A percentile compares a stretch with the other conserved stretches of the same genome.
These are phyloP conservation scores for Vannuccia rotundouncinata DNA, from an alignment of 2,888 invertebrate genomes.

Conservation along the genomic window DNA sequence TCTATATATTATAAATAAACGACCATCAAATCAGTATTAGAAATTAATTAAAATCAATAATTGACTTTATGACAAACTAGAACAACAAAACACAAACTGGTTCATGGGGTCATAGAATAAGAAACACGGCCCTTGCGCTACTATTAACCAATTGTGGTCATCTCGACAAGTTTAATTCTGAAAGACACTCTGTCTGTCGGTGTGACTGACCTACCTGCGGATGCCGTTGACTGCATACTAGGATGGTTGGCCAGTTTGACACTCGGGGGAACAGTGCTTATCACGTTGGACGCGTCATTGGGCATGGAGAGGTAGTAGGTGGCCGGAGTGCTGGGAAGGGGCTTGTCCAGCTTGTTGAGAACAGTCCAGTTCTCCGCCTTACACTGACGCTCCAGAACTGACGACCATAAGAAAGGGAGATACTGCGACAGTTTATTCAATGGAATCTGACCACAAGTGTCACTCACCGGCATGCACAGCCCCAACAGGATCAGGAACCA, in stretches of 20 bases:
- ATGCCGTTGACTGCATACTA: not conserved
- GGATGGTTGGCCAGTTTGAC: not conserved
- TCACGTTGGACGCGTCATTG: not conserved
- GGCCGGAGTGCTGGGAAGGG: not conserved
- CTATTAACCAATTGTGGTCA: too few species aligned
- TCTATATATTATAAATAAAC: too few species aligned
- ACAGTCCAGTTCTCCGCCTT: not conserved
- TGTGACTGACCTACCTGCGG: not conserved
- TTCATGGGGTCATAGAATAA: too few species aligned
- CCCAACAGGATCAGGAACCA: not conserved
- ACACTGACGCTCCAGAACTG: not conserved
- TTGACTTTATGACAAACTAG: too few species aligned
- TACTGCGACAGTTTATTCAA: not conserved
- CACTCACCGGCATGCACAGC: not conserved
- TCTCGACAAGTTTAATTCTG: too few species aligned
- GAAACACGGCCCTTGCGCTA: too few species aligned
- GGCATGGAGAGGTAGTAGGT: not conserved
- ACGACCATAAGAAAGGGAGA: not conserved
- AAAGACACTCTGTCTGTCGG: too few species aligned
- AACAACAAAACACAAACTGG: too few species aligned
- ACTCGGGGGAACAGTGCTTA: not conserved
- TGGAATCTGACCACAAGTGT: not conserved
- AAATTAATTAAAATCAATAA: too few species aligned
- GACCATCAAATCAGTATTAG: too few species aligned
- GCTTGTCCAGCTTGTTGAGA: not conserved